Evolutionary conservation across 2,113 vertebrate genomes (phyloP).

Genomic region (Albula goreensis): DNA sequence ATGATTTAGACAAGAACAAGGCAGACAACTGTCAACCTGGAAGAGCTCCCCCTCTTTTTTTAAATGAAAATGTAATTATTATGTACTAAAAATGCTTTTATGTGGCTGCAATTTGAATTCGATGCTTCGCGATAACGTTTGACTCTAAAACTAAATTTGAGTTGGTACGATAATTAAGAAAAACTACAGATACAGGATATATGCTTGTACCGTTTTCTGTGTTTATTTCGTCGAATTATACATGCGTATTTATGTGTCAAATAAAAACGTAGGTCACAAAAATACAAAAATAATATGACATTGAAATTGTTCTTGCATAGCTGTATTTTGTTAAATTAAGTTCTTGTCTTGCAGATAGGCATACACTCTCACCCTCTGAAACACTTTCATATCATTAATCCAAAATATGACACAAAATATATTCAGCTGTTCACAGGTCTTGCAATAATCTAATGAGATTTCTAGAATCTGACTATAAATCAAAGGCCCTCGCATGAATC

Average conservation of each 20-base stretch:
- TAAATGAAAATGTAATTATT: background rate
- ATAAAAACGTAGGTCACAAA: background rate
- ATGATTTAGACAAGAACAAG: constrained; percentile 95
- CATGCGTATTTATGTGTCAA: background rate
- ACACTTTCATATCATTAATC: background rate
- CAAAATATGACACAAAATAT: constrained; percentile 2
- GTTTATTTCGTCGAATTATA: background rate
- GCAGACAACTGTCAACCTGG: constrained; percentile 88
- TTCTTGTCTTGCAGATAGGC: background rate
- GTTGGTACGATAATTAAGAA: background rate
- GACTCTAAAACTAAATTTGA: background rate
- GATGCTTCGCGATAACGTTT: background rate
- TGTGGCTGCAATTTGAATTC: background rate
- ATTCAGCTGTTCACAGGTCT: constrained; percentile 1
- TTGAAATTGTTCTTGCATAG: background rate
- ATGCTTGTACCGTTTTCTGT: background rate
- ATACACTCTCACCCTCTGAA: background rate
- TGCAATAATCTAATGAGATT: constrained; percentile 55
- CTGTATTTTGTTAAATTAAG: background rate
- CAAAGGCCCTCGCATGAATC: constrained; percentile 70
- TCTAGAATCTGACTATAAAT: constrained; percentile 69
- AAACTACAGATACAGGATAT: background rate
- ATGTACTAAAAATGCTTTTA: background rate
- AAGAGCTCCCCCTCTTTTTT: constrained; percentile 66
- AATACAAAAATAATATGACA: background rate